A percentile compares a stretch with the other conserved stretches of the same genome.
These are phyloP conservation scores for Drosophila austrosaltans DNA, from an alignment of 2,888 invertebrate genomes.

Conservation along the genomic window DNA sequence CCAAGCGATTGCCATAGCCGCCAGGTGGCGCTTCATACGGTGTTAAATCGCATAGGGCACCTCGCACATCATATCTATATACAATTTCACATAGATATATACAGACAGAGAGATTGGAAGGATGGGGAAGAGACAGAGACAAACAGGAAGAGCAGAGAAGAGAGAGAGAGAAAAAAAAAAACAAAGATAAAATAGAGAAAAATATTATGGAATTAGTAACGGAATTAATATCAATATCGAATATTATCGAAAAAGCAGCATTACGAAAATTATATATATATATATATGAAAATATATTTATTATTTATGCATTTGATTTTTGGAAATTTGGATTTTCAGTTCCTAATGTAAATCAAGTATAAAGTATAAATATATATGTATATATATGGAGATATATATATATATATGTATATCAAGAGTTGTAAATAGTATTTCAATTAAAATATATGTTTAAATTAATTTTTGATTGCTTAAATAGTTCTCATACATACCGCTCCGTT, in stretches of 20 bases:
- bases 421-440: constrained; percentile 30
- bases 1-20: constrained; percentile 86
- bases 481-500: constrained; percentile 80
- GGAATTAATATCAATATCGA: background rate
- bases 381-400: background rate
- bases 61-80: constrained; percentile 95
- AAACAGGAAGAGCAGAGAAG: constrained; percentile 49
- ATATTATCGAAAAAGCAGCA: constrained; percentile 1
- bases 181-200: constrained; percentile 20
- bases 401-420: background rate
- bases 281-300: background rate
- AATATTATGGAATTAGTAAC: constrained; percentile 2
- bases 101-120: constrained; percentile 67
- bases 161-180: constrained; percentile 33
- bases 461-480: constrained; percentile 32
- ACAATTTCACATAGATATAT: constrained; percentile 11
- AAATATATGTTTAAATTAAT: constrained; percentile 40
- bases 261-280: constrained; percentile 3
- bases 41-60: constrained; percentile 93
- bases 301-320: constrained; percentile 2
- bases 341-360: background rate
- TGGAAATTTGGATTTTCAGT: background rate
- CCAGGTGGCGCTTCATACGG: constrained; percentile 91
- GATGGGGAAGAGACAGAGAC: constrained; percentile 45
- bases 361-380: background rate